These are phyloP conservation scores for Stramonita haemastoma DNA, from an alignment of 2,888 invertebrate species.

Conservation along the genomic window DNA sequence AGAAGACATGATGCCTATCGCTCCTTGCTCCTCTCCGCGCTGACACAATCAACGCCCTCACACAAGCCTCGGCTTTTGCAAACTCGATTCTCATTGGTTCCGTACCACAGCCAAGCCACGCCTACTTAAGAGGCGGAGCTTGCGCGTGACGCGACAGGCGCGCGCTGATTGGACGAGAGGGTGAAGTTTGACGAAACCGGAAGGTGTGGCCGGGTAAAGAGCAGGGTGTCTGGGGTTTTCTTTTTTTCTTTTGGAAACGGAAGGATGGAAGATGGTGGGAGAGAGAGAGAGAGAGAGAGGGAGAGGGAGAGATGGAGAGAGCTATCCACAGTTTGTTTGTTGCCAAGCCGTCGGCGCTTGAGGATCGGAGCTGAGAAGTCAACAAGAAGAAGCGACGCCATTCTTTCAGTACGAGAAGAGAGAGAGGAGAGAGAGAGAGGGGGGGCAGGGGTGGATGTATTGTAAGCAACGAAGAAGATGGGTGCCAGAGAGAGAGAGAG, in stretches of 20 bases:
- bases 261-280: not conserved
- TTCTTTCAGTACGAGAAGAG: not conserved
- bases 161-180: slow-evolving; percentile 30
- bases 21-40: slow-evolving; percentile 15
- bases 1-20: slow-evolving; percentile 36
- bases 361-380: slow-evolving; percentile 22
- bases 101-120: not conserved
- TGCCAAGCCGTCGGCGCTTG: not conserved
- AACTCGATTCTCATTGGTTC: slow-evolving; percentile 27
- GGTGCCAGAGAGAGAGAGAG: not conserved
- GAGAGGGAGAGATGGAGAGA: not conserved
- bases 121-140: not conserved
- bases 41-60: slow-evolving; percentile 24
- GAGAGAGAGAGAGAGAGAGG: not conserved
- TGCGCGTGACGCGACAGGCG: not conserved
- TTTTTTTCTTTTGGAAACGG: not conserved
- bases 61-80: not conserved
- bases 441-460: not conserved
- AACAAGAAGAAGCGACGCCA: slow-evolving; percentile 16
- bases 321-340: slow-evolving; percentile 31
- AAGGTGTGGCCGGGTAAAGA: not conserved
- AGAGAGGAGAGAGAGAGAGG: not conserved
- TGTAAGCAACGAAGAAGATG: not conserved
- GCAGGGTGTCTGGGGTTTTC: not conserved
- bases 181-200: not conserved